Conservation (phyloP, 2,888 invertebrate genomes). For the Dryocosmus kuriphilus region DNA sequence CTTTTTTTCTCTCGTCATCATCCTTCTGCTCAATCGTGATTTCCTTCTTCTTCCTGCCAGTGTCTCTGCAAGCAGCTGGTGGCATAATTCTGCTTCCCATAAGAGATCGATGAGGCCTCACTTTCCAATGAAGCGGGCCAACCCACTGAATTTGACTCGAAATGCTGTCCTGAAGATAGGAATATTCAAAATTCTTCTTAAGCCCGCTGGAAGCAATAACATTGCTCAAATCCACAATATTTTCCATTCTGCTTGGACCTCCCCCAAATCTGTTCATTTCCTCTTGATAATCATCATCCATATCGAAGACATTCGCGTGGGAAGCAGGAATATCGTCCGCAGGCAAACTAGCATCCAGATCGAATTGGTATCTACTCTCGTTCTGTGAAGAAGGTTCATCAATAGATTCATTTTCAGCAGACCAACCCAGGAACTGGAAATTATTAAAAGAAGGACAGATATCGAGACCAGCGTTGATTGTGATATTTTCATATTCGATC, state of each 20-base stretch:
- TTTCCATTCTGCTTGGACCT: slow-evolving; percentile 43
- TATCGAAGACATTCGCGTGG: slow-evolving; percentile 50
- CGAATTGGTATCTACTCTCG: slow-evolving; percentile 64
- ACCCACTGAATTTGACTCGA: slow-evolving; percentile 81
- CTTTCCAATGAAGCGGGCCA: slow-evolving; percentile 91
- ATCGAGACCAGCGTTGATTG: slow-evolving; percentile 74
- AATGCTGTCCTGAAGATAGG: slow-evolving; percentile 59
- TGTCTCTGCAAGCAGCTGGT: slow-evolving; percentile 43
- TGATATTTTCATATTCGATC: slow-evolving; percentile 57
- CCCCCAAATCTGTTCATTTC: slow-evolving; percentile 50
- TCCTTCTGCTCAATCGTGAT: slow-evolving; percentile 50
- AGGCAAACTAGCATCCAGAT: slow-evolving; percentile 65
- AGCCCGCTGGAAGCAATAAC: slow-evolving; percentile 48
- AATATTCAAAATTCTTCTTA: slow-evolving; percentile 64
- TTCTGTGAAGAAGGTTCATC: slow-evolving; percentile 1
- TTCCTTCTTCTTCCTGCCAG: slow-evolving; percentile 59
- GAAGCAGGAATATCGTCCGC: slow-evolving; percentile 45
- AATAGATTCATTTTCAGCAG: slow-evolving; percentile 77
- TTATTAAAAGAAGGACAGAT: slow-evolving; percentile 82
- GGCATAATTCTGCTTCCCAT: slow-evolving; percentile 26
- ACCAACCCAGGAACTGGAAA: slow-evolving; percentile 82
- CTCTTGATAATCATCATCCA: slow-evolving; percentile 52
- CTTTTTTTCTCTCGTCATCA: slow-evolving; percentile 36
- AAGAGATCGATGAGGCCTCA: slow-evolving; percentile 74
- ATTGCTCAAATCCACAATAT: slow-evolving; percentile 61